These are phyloP conservation scores for Phorcus lineatus DNA, from an alignment of 2,888 invertebrate species.

Conservation along the genomic window DNA sequence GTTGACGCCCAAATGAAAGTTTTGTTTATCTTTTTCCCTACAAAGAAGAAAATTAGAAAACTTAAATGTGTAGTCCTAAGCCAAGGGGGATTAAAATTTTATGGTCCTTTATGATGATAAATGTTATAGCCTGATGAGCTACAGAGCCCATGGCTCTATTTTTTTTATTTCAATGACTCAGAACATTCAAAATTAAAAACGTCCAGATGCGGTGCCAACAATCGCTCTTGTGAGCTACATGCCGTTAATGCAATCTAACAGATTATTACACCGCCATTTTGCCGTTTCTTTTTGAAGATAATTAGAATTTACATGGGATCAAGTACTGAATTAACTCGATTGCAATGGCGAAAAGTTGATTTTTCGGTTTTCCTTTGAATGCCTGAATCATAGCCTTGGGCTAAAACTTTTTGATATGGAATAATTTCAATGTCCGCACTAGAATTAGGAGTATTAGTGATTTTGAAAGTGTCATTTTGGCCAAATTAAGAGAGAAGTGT, in stretches of 20 bases:
- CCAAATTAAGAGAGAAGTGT: neutral
- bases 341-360: constrained; percentile 8
- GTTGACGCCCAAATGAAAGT: no score
- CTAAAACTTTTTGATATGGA: constrained; percentile 3
- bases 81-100: no score
- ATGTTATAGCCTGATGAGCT: no score
- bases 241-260: neutral
- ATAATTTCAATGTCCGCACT: neutral
- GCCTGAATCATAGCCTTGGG: neutral
- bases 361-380: neutral
- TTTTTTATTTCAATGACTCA: no score
- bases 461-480: neutral
- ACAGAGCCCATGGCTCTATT: no score
- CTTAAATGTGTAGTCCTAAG: no score
- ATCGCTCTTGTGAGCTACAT: neutral
- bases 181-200: no score
- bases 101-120: no score
- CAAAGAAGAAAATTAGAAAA: no score
- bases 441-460: constrained; percentile 11
- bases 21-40: no score
- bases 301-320: constrained; percentile 17
- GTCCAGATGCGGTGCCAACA: neutral
- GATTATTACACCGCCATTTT: neutral
- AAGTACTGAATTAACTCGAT: constrained; percentile 1
- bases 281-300: constrained; percentile 9